phyloP scores from a whole-genome alignment of 1,140 invertebrate genomes.

The Drosophila malerkotliana region DNA sequence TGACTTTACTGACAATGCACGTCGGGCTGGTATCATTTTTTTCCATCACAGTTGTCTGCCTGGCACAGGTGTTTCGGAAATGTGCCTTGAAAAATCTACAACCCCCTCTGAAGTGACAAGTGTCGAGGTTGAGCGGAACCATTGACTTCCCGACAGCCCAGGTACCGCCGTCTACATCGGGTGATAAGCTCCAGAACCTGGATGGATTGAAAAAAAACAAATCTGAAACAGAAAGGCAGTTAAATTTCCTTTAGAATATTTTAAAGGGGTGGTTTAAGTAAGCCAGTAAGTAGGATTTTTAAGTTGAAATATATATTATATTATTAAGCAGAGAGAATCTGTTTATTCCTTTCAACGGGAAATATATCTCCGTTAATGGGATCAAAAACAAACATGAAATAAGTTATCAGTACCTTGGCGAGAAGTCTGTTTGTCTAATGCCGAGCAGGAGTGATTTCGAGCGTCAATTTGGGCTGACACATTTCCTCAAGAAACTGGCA shows the following conservation, averaged over 20 bases:
- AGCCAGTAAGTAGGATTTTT: no score
- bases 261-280: background rate
- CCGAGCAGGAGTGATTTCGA: conserved; percentile 4
- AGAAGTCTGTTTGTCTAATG: conserved; percentile 4
- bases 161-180: conserved; percentile 18
- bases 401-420: conserved; percentile 2
- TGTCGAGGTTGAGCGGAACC: conserved; percentile 23
- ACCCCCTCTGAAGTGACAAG: conserved; percentile 20
- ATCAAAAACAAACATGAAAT: conserved; percentile 11
- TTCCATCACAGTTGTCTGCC: background rate
- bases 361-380: conserved; percentile 5
- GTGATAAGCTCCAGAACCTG: conserved; percentile 8
- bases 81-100: conserved; percentile 18
- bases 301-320: no score
- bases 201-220: conserved; percentile 6
- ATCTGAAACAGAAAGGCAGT: background rate
- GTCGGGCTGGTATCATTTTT: conserved; percentile 15
- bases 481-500: conserved; percentile 26
- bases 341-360: background rate
- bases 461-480: conserved; percentile 24
- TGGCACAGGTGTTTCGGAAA: conserved; percentile 7
- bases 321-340: background rate
- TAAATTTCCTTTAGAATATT: background rate
- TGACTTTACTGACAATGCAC: conserved; percentile 34
- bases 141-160: conserved; percentile 23